phyloP scores from a whole-genome alignment of 2,113 vertebrate species.

The Prochilodus magdalenae region DNA sequence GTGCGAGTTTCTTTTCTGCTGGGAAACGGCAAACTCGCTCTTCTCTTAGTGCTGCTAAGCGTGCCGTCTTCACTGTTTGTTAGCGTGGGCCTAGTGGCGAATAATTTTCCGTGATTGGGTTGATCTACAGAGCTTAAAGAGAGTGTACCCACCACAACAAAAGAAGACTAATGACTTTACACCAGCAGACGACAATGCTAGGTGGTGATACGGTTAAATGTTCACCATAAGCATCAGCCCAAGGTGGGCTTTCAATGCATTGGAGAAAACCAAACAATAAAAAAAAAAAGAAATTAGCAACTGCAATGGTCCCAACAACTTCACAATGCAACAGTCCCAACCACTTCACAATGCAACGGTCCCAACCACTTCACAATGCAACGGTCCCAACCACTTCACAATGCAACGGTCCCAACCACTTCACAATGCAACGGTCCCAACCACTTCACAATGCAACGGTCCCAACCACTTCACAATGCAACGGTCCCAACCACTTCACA shows the following conservation, averaged over 20 bases:
- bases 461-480: too few relatives aligned
- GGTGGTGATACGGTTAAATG: background rate
- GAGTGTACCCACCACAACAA: background rate
- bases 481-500: too few relatives aligned
- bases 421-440: too few relatives aligned
- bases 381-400: too few relatives aligned
- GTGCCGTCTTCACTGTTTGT: background rate
- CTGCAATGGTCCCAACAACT: too few relatives aligned
- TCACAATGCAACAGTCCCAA: too few relatives aligned
- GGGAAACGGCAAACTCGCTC: background rate
- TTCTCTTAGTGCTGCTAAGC: background rate
- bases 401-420: too few relatives aligned
- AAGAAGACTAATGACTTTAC: constrained; percentile 26
- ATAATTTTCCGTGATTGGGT: constrained; percentile 12
- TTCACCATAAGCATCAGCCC: background rate
- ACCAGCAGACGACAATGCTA: background rate
- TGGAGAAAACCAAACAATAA: background rate
- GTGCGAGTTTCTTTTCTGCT: background rate
- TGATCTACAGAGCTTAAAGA: constrained; percentile 11
- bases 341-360: too few relatives aligned
- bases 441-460: too few relatives aligned
- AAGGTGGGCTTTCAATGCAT: background rate
- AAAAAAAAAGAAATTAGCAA: background rate
- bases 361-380: too few relatives aligned
- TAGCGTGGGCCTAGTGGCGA: background rate